Evolutionary conservation across 2,797 vertebrate genomes (phyloP), one percentile per base, ranked within the genome.

Genomic region (Betta splendens): DNA sequence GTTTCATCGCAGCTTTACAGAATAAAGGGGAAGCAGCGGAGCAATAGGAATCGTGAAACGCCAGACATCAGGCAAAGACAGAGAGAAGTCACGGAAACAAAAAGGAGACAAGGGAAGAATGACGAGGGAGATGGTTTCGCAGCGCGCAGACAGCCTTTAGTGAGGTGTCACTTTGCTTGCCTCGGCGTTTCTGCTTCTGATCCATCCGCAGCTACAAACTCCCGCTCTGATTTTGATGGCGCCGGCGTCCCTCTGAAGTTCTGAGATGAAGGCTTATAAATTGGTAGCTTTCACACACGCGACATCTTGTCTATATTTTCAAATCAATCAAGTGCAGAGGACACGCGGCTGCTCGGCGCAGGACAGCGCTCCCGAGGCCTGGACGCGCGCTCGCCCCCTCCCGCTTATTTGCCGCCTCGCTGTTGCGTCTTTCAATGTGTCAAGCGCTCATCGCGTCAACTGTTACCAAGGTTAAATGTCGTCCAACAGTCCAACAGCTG

Each of bases 321-420:
- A 83, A 90, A 91, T 91, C 90, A 90, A 87, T 92, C 89, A 90
- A 75, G 87, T 82, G 65, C 85, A 85, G 87, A 89, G 90, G 90
- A 90, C 91, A 90, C 69, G 76, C 61, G 81, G 72, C 44, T 29
- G 64, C 71, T 75, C 69, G 9, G 65, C 74, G 79, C 64, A 47
- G 69, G 74, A 73, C 65, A 44, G 67, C 51, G 55, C 58, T 50
- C 54, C 20, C 46, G 25, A 39, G 46, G 40, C 54, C 60, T 43
- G 46, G 55, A 53, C 23, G 15, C 33, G 46, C 60, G 31, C 55
- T 40, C 36, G 58, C 47, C 68, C 38, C 46, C 43, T 61, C 51
- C 37, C 44, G 56, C 75, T 79, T 71, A 72, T 79, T 85, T 69
- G 72, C 70, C 69, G 54, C 69, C 71, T 77, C 69, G 56, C 55